A percentile compares a stretch with the other conserved stretches of the same genome.
Evolutionary conservation across 2,113 vertebrate genomes (phyloP).

Genomic region (human): GRCh38 chr9:24335001-24335500

Average conservation of each 20-base stretch:
- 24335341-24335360: background rate
- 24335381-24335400: rapidly evolving
- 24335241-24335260: background rate
- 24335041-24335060: background rate
- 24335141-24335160: background rate
- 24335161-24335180: background rate
- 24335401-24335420: background rate
- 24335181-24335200: conserved; percentile 16
- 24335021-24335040: background rate
- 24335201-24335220: background rate
- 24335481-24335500: background rate
- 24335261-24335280: background rate
- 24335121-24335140: background rate
- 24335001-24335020: background rate
- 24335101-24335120: background rate
- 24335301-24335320: background rate
- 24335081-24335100: background rate
- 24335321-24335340: background rate
- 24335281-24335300: background rate
- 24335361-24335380: background rate
- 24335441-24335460: background rate
- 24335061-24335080: background rate
- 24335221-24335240: background rate
- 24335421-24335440: background rate
- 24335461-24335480: background rate